Evolutionary conservation across 2,113 vertebrate genomes (phyloP), one percentile per base, ranked within the genome.

Genomic region (Catharus minimus): DNA sequence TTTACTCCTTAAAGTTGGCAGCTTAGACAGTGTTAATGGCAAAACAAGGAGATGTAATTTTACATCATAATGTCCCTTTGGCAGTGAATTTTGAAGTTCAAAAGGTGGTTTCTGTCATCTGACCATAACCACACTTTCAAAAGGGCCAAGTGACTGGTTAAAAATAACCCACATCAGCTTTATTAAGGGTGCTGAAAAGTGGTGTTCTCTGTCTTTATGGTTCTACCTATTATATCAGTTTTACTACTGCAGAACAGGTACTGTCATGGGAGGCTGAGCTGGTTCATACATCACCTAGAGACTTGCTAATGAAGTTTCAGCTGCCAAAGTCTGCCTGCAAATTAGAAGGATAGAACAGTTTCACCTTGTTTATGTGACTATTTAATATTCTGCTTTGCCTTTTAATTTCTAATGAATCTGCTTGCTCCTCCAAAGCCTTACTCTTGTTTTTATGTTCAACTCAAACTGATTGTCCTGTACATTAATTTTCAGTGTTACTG

Each of bases 301-400:
- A 91, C 89, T 53, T 75, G 46, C 74, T 93, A 85, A 87, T 82
- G 62, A 92, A 76, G 53, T 89, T 95, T 64, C 61, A 84, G 44
- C 65, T 92, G 61, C 55, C 60, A 80, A 71, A 81, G 77, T 88
- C 80, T 71, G 11, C 22, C 33, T 84, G 28, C 44, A 93, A 72
- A 90, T 94, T 88, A 68, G 79, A 88, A 88, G 39, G 72, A 22
- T 41, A n/a, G 68, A 30, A 74, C 2, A 11, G 38, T 81, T 90
- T 86, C 46, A 75, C 83, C 62, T 84, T 95, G 52, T 78, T 93
- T 66, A 72, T 79, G 43, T 92, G 55, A 10, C 73, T 86, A 2
- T 79, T 95, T 90, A 81, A 61, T 93, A 61, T 78, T 93, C 73
- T 76, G 23, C 53, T 79, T 93, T 77, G 65, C 73, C 33, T 89